A percentile compares a stretch with the other conserved stretches of the same genome.
Evolutionary conservation across 2,888 invertebrate species (phyloP).

Genomic region (Heliconius sara): DNA sequence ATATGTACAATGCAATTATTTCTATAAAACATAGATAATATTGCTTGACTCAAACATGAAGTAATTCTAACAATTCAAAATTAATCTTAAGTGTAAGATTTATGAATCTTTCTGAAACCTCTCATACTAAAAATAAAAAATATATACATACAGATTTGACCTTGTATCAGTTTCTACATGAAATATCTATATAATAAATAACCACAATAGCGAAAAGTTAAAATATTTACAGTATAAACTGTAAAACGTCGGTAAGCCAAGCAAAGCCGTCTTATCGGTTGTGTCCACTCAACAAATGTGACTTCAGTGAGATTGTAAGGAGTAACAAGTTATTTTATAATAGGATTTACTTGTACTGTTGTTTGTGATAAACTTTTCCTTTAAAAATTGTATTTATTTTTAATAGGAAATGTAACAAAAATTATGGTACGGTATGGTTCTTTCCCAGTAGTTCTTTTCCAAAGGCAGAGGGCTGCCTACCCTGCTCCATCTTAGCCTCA

Average conservation of each 20-base stretch:
- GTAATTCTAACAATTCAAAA: too few species aligned
- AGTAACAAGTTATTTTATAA: slow-evolving; percentile 26
- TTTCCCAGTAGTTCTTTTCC: too few species aligned
- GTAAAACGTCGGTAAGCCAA: slow-evolving; percentile 26
- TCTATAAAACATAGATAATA: too few species aligned
- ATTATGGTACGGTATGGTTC: too few species aligned
- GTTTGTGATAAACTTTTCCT: background rate
- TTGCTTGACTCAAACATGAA: too few species aligned
- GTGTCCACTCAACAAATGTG: slow-evolving; percentile 31
- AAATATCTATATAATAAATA: slow-evolving; percentile 3
- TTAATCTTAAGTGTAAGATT: too few species aligned
- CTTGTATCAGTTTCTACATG: background rate
- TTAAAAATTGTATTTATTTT: background rate
- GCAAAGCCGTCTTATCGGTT: slow-evolving; percentile 31
- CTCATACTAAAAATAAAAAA: background rate
- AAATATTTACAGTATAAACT: slow-evolving; percentile 17
- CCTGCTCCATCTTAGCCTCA: too few species aligned
- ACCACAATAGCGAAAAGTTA: background rate
- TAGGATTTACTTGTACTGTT: background rate
- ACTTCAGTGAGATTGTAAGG: slow-evolving; percentile 16
- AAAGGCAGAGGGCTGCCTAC: too few species aligned
- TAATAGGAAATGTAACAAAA: too few species aligned
- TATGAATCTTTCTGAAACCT: background rate
- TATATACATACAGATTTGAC: background rate
- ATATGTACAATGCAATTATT: too few species aligned